Conservation (phyloP, 2,113 vertebrate species). For the Eidolon helvum region DNA sequence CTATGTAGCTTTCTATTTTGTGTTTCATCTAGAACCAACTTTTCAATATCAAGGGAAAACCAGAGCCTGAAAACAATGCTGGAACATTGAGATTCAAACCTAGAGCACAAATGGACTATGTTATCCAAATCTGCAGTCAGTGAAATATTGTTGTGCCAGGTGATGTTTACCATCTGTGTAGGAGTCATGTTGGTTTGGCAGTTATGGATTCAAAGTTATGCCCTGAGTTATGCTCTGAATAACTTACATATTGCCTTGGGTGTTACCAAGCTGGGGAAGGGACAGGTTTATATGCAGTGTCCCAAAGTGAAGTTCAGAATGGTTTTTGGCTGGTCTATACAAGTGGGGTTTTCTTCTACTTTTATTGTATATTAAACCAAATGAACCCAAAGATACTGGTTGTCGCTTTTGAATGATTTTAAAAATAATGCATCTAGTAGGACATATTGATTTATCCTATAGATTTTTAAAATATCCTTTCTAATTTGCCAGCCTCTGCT, state of each 20-base stretch:
- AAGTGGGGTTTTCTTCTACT: not conserved
- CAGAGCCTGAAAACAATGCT: not conserved
- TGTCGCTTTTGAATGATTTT: constrained; percentile 45
- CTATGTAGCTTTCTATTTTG: not conserved
- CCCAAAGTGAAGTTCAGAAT: not conserved
- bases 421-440: not conserved
- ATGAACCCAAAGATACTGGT: not conserved
- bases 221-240: not conserved
- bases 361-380: not conserved
- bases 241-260: not conserved
- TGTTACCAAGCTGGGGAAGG: not conserved
- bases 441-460: not conserved
- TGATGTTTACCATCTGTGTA: not conserved
- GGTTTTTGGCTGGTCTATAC: not conserved
- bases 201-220: not conserved
- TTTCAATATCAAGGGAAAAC: not conserved
- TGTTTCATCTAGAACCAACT: not conserved
- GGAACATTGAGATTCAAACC: not conserved
- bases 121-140: not conserved
- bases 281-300: not conserved
- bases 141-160: not conserved
- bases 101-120: not conserved
- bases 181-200: not conserved
- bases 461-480: not conserved
- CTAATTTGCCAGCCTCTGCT: not conserved